Evolutionary conservation across 2,888 invertebrate genomes (phyloP).

Genomic region (Ecdyonurus torrentis): DNA sequence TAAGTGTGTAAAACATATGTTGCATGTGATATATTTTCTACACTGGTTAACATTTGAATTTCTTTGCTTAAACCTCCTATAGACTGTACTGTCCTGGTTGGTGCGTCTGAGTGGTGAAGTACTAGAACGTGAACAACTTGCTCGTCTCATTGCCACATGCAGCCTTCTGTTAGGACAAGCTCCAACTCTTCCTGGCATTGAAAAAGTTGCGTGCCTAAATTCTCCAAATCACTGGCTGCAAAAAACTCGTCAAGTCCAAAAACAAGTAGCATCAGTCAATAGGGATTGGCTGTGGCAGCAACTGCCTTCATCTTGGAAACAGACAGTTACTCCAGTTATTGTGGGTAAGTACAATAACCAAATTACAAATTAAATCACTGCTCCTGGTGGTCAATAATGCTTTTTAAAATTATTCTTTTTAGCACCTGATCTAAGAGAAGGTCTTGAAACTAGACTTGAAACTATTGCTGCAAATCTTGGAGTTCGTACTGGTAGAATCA

Average conservation of each 20-base stretch:
- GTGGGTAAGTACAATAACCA: too few relatives aligned
- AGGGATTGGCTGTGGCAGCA: neutral
- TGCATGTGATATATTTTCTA: too few relatives aligned
- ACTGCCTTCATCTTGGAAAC: neutral
- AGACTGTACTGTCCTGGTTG: neutral
- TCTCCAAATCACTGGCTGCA: neutral
- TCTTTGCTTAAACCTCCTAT: neutral
- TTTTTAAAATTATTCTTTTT: too few relatives aligned
- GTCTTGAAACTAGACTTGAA: too few relatives aligned
- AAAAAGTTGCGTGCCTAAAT: neutral
- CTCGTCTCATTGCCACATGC: neutral
- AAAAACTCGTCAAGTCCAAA: neutral
- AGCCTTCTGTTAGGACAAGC: neutral
- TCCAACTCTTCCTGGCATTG: neutral
- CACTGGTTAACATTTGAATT: too few relatives aligned
- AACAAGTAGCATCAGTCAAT: neutral
- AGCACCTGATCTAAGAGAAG: too few relatives aligned
- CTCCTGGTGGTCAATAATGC: too few relatives aligned
- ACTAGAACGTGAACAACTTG: neutral
- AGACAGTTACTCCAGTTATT: too few relatives aligned
- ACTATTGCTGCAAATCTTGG: neutral
- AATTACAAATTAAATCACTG: too few relatives aligned
- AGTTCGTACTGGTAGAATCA: neutral
- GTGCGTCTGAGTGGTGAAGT: neutral
- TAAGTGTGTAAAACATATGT: too few relatives aligned